These are phyloP conservation scores for Caenorhabditis panamensis DNA, from an alignment of 2,888 invertebrate genomes.

Conservation along the genomic window DNA sequence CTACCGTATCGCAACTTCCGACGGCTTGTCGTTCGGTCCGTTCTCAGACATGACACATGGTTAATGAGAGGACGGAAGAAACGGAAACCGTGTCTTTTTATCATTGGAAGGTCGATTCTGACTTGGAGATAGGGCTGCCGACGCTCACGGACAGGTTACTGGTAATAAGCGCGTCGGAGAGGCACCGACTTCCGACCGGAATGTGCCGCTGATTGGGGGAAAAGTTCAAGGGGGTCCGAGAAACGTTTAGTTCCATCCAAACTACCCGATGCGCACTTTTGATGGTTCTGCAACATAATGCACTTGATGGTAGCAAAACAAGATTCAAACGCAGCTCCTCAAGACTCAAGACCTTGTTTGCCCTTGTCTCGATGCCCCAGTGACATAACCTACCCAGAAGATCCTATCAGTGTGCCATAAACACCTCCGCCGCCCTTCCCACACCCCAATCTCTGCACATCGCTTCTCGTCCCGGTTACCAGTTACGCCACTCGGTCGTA, in stretches of 20 bases:
- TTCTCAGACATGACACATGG: neutral
- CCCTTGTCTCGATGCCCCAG: neutral
- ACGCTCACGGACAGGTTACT: constrained; percentile 14
- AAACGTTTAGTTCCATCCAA: no score
- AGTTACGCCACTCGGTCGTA: constrained; percentile 31
- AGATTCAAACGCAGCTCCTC: no score
- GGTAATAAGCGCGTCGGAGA: constrained; percentile 47
- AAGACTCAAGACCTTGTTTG: no score
- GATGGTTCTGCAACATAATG: no score
- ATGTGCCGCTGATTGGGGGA: no score
- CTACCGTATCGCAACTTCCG: constrained; percentile 8
- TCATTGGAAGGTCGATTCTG: constrained; percentile 41
- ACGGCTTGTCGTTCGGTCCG: constrained; percentile 10
- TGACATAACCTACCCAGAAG: neutral
- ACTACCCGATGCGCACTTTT: no score
- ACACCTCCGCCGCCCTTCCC: constrained; percentile 2
- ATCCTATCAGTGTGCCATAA: neutral
- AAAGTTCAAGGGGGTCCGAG: no score
- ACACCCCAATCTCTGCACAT: constrained; percentile 18
- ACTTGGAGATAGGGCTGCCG: constrained; percentile 43
- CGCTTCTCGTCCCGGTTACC: constrained; percentile 17
- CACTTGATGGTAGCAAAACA: no score
- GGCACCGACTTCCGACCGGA: constrained; percentile 29
- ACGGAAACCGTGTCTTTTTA: constrained; percentile 33
- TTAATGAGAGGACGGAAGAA: constrained; percentile 28